A percentile compares a stretch with the other conserved stretches of the same genome.
These are phyloP conservation scores for Arrhamphus sclerolepis DNA, from an alignment of 2,797 vertebrate genomes.

Conservation along the genomic window DNA sequence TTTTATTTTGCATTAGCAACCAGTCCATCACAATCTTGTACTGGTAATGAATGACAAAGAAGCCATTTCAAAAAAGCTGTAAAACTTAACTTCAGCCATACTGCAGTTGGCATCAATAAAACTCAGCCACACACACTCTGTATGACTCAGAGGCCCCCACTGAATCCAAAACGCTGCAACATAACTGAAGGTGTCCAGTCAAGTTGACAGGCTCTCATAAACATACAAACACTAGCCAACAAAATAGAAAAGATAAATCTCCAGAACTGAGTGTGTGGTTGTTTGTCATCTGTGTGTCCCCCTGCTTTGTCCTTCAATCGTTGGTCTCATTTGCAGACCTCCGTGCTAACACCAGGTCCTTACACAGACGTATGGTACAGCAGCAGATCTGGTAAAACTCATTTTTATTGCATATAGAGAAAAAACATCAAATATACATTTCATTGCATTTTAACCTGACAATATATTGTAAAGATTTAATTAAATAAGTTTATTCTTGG, in stretches of 20 bases:
- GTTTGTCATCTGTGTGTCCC: no score
- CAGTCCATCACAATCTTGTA: no score
- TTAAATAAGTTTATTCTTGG: slow-evolving; percentile 25
- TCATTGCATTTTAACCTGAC: slow-evolving; percentile 49
- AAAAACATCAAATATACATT: slow-evolving; percentile 66
- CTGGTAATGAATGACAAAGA: no score
- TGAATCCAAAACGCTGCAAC: slow-evolving; percentile 99
- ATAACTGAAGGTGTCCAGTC: slow-evolving; percentile 87
- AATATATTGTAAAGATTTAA: slow-evolving; percentile 23
- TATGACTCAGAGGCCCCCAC: slow-evolving; percentile 99
- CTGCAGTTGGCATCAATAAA: no score
- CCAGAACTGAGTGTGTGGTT: no score
- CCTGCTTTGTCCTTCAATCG: neutral
- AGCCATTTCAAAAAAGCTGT: no score
- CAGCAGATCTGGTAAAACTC: slow-evolving; percentile 19
- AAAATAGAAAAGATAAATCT: no score
- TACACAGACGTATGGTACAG: neutral
- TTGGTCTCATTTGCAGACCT: neutral
- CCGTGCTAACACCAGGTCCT: neutral
- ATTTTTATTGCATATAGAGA: slow-evolving; percentile 58
- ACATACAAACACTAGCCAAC: slow-evolving; percentile 63
- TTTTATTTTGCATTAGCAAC: no score
- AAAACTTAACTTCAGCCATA: no score
- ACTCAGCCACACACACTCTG: slow-evolving; percentile 99
- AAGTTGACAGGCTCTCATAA: slow-evolving; percentile 54